Evolutionary conservation across 2,797 vertebrate species (phyloP).

Genomic region (Myotis vivesi): DNA sequence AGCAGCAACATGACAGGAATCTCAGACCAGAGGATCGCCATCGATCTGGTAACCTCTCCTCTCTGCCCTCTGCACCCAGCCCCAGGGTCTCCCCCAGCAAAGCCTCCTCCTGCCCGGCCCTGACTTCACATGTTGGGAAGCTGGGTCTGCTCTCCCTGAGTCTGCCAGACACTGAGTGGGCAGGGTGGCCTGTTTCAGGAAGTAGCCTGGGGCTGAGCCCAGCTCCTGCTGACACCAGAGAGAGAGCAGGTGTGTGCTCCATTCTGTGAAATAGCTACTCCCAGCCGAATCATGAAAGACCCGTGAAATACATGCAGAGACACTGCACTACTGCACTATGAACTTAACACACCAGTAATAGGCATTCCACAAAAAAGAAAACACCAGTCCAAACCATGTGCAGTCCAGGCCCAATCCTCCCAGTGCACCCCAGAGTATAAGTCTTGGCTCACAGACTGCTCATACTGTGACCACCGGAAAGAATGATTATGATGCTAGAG

Average conservation of each 20-base stretch:
- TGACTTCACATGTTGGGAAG: background rate
- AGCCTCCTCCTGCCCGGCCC: background rate
- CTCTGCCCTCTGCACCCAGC: background rate
- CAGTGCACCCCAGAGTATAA: background rate
- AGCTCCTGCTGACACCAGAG: background rate
- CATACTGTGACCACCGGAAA: background rate
- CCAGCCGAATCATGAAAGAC: background rate
- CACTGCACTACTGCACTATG: background rate
- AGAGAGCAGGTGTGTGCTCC: background rate
- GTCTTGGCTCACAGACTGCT: background rate
- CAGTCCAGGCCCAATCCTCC: background rate
- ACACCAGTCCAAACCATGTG: background rate
- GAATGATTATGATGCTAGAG: background rate
- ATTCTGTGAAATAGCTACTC: background rate
- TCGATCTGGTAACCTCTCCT: conserved; percentile 89
- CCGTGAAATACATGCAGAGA: background rate
- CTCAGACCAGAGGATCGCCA: conserved; percentile 89
- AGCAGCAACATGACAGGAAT: conserved; percentile 91
- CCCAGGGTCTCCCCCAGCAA: background rate
- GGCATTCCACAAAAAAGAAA: background rate
- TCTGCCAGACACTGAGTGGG: background rate
- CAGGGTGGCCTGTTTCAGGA: background rate
- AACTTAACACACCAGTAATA: background rate
- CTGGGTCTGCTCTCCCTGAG: background rate
- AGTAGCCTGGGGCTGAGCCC: background rate